A percentile compares a stretch with the other conserved stretches of the same genome.
Evolutionary conservation across 2,113 vertebrate species (phyloP).

Genomic region (Syngnathus typhle): DNA sequence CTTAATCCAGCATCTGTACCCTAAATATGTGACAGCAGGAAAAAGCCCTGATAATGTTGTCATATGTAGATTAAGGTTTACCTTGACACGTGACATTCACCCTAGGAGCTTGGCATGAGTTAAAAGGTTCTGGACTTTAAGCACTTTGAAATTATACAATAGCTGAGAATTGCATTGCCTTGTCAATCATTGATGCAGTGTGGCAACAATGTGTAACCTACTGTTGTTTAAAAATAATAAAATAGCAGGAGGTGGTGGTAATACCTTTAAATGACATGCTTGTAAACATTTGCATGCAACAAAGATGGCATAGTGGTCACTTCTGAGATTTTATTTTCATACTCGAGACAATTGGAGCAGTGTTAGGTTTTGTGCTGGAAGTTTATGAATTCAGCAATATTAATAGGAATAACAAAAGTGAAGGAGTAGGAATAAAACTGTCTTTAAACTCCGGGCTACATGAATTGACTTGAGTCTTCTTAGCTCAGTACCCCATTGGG

Average conservation of each 20-base stretch:
- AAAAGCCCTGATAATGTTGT: neutral
- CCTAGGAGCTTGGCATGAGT: neutral
- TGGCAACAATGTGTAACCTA: neutral
- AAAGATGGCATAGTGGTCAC: neutral
- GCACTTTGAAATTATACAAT: neutral
- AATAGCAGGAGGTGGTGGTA: neutral
- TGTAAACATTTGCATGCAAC: neutral
- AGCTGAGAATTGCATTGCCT: neutral
- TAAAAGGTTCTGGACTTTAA: constrained; percentile 1
- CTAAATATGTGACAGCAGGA: neutral
- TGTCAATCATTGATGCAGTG: neutral
- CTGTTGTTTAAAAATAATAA: neutral
- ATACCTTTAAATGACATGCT: neutral
- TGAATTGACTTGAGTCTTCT: too few relatives aligned
- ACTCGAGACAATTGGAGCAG: too few relatives aligned
- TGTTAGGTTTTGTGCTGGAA: too few relatives aligned
- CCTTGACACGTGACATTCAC: neutral
- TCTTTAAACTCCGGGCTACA: too few relatives aligned
- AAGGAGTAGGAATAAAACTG: too few relatives aligned
- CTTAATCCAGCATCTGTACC: neutral
- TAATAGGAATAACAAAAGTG: too few relatives aligned
- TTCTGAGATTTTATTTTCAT: neutral
- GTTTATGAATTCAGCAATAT: too few relatives aligned
- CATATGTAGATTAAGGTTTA: neutral
- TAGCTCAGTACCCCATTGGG: too few relatives aligned